Conservation (phyloP, 2,888 invertebrate genomes). For the Chloroclystis v-ata region DNA sequence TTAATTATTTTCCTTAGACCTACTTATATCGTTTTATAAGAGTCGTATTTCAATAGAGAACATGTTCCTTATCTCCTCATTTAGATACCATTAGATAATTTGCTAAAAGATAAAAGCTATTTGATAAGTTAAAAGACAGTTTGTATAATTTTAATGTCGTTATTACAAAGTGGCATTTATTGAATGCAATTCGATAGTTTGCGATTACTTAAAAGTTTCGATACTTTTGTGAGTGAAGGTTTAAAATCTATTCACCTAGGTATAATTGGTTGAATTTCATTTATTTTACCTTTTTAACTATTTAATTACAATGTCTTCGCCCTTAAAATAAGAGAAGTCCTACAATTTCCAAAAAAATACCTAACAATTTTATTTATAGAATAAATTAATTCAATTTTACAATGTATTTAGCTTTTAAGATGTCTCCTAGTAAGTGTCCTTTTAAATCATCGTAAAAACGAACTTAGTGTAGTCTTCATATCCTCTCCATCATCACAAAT, state of each 20-base stretch:
- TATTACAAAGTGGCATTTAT: constrained; percentile 36
- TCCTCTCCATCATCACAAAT: constrained; percentile 41
- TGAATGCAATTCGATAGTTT: constrained; percentile 30
- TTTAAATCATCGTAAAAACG: constrained; percentile 43
- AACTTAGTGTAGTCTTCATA: constrained; percentile 39
- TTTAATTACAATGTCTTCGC: too few species aligned
- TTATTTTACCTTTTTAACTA: too few species aligned
- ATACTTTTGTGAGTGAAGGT: constrained; percentile 3
- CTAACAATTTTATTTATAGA: too few species aligned
- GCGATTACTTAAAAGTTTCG: constrained; percentile 12
- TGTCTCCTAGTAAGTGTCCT: constrained; percentile 67
- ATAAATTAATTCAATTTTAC: constrained; percentile 25
- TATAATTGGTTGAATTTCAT: neutral
- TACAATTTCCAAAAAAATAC: neutral
- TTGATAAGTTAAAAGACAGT: constrained; percentile 28
- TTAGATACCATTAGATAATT: neutral
- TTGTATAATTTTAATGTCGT: constrained; percentile 23
- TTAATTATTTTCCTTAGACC: neutral
- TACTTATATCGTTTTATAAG: neutral
- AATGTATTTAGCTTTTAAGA: constrained; percentile 39
- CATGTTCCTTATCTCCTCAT: neutral
- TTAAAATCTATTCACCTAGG: neutral
- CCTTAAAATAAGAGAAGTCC: neutral
- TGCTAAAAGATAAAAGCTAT: too few species aligned
- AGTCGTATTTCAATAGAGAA: neutral